Conservation (phyloP, 2,888 invertebrate genomes). For the Stenchaetothrips biformis region DNA sequence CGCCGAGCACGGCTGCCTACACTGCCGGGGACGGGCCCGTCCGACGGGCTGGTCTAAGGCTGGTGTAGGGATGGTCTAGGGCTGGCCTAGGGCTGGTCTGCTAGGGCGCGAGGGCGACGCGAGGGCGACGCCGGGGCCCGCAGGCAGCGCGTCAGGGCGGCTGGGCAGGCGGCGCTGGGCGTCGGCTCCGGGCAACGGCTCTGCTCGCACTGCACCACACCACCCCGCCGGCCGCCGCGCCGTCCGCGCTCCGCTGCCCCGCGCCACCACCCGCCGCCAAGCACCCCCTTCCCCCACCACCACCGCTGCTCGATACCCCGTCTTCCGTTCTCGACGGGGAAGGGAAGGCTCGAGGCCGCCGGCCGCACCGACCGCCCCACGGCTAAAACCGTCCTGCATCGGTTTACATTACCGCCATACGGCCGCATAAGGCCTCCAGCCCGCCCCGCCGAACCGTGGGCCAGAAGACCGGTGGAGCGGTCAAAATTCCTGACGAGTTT, state of each 20-base stretch:
- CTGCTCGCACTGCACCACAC: constrained; percentile 12
- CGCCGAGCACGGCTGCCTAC: neutral
- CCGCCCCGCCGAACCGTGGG: no score
- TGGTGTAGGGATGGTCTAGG: no score
- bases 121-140: neutral
- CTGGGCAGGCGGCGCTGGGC: neutral
- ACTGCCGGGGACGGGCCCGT: neutral
- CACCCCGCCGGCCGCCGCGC: neutral
- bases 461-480: no score
- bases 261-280: neutral
- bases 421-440: neutral
- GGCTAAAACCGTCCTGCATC: constrained; percentile 5
- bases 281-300: neutral
- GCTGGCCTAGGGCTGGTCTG: no score
- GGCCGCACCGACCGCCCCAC: neutral
- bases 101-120: no score
- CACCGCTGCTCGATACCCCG: no score
- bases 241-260: neutral
- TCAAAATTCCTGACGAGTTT: no score
- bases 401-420: neutral
- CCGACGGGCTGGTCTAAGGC: neutral
- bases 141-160: neutral
- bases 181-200: neutral
- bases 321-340: no score
- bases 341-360: neutral